Conservation (phyloP, 1,140 invertebrate species). For the Leptinotarsa texana region DNA sequence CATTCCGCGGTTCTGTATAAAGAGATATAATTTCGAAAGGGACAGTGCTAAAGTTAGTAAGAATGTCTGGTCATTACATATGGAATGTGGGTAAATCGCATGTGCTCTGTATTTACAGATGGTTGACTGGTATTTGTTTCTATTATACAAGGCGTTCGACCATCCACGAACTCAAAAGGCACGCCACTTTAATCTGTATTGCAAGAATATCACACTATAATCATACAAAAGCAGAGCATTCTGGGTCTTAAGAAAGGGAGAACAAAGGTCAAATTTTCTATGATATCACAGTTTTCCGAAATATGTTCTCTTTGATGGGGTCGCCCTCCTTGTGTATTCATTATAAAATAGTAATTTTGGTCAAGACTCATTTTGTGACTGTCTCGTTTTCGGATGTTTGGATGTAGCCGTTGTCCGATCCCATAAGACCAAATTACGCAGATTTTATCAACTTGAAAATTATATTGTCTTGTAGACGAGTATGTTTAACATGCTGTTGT, state of each 20-base stretch:
- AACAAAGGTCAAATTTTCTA: neutral
- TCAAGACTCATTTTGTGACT: conserved; percentile 21
- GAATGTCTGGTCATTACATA: conserved; percentile 25
- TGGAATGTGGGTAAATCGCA: conserved; percentile 18
- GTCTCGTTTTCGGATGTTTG: conserved; percentile 15
- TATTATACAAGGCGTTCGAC: conserved; percentile 27
- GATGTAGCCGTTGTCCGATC: conserved; percentile 13
- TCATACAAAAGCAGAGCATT: neutral
- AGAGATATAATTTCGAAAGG: conserved; percentile 17
- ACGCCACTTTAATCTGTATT: neutral
- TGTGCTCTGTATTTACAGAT: conserved; percentile 14
- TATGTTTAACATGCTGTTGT: conserved; percentile 8
- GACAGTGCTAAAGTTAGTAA: conserved; percentile 10
- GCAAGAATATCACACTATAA: neutral
- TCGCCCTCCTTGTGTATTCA: conserved; percentile 11
- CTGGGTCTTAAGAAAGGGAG: neutral
- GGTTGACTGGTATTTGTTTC: conserved; percentile 24
- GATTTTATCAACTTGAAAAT: conserved; percentile 28
- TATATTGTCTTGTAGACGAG: conserved; percentile 20
- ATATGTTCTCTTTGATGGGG: neutral
- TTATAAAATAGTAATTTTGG: conserved; percentile 12
- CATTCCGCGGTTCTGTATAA: neutral
- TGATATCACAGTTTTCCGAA: neutral
- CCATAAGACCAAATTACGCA: conserved; percentile 16
- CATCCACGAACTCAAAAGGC: conserved; percentile 11